phyloP scores from a whole-genome alignment of 2,888 invertebrate species.

The Dione juno region DNA sequence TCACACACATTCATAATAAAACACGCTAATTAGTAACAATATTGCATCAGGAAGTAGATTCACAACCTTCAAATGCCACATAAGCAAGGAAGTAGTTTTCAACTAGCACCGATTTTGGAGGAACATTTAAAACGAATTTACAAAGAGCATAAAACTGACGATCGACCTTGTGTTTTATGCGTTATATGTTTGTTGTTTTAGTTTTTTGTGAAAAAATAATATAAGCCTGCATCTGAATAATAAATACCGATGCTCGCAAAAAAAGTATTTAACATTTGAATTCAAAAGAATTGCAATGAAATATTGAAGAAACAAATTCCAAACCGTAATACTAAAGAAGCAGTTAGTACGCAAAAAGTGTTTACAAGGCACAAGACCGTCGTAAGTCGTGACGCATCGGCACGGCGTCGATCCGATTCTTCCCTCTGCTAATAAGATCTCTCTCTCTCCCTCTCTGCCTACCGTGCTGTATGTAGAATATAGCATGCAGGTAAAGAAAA shows the following conservation, averaged over 20 bases:
- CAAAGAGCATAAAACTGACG: background rate
- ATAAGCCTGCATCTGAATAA: background rate
- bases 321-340: background rate
- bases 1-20: background rate
- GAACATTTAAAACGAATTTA: constrained; percentile 7
- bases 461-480: no score
- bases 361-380: background rate
- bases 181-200: background rate
- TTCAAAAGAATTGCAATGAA: background rate
- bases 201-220: background rate
- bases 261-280: background rate
- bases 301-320: background rate
- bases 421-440: no score
- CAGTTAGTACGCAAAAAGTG: background rate
- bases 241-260: background rate
- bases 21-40: constrained; percentile 3
- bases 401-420: no score
- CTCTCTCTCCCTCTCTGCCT: no score
- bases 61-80: background rate
- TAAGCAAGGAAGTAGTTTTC: constrained; percentile 4
- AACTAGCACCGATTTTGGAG: background rate
- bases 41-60: constrained; percentile 3
- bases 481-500: background rate
- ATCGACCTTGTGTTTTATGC: background rate
- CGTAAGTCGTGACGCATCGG: background rate